Evolutionary conservation across 2,888 invertebrate species (phyloP), one percentile per base, ranked within the genome.

Genomic region (Rhagonycha fulva): DNA sequence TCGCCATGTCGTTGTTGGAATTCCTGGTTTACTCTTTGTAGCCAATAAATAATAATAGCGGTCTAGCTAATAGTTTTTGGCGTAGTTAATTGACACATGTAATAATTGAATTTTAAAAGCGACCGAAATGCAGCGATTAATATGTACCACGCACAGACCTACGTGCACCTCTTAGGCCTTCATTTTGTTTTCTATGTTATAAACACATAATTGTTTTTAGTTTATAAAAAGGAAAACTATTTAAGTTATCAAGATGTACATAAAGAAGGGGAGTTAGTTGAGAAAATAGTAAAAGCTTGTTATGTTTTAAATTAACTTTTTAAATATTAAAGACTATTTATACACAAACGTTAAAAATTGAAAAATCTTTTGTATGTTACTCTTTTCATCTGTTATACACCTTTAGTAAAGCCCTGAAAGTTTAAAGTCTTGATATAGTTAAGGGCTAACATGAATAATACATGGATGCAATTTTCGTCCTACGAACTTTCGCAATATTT

Each of bases 381-480:
- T 68, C 74, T 67, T 68, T 76, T 70, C 73, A 74, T 71, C 72
- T 68, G 62, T 70, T 73, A 68, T 63, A 74, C 76, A 76, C 76
- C 77, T 75, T 72, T 73, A 62, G 66, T 71, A 70, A 73, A 68
- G 70, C 77, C 24, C 63, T 71, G 71, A 69, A 77, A 77, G 84
- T 87, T 86, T 82, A 84, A 84, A 86, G 87, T 87, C 86, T 87
- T 87, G 87, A 87, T 88, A 86, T 86, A 87, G 88, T 87, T 87
- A 87, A 85, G 86, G 85, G 83, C 81, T 83, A 84, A 85, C 86
- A 88, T 88, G 88, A 88, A 88, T 88, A 88, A 88, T 88, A 88
- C 87, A 88, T 88, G 86, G 87, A 87, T 88, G 88, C 88, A 88
- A 88, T 88, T 88, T 88, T 88, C 88, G 87, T 87, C 86, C 87